Conservation (phyloP, 2,113 vertebrate genomes). For the Indri indri region DNA sequence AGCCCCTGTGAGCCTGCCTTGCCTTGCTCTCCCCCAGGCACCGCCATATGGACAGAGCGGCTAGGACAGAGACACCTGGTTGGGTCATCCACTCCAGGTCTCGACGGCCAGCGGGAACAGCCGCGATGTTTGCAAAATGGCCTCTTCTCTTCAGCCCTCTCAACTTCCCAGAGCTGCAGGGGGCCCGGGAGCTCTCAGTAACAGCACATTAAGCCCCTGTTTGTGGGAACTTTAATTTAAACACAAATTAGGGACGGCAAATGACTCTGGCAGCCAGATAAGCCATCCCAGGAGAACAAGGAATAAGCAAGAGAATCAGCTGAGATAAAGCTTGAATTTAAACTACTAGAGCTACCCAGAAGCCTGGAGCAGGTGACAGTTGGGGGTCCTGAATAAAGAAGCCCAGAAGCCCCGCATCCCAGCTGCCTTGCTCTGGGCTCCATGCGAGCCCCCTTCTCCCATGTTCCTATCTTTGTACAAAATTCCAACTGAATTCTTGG, state of each 20-base stretch:
- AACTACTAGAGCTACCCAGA: background rate
- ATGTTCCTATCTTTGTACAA: background rate
- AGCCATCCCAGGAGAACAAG: constrained; percentile 59
- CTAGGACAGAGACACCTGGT: background rate
- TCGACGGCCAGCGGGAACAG: background rate
- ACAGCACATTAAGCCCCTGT: constrained; percentile 63
- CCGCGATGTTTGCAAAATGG: background rate
- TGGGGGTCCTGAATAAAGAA: background rate
- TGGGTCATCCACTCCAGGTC: background rate
- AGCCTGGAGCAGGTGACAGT: background rate
- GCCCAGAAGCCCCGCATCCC: background rate
- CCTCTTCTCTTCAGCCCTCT: background rate
- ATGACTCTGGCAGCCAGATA: constrained; percentile 72
- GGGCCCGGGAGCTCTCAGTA: constrained; percentile 44
- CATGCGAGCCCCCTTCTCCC: background rate
- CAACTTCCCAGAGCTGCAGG: background rate
- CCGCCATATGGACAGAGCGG: background rate
- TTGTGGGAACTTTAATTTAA: constrained; percentile 77
- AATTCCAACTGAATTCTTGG: background rate
- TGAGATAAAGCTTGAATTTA: constrained; percentile 13
- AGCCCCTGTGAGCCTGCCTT: background rate
- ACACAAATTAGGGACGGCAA: constrained; percentile 73
- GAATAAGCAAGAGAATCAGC: constrained; percentile 58
- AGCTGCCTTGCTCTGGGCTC: background rate
- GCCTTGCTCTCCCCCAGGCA: background rate